Conservation (phyloP, 2,888 invertebrate species). For the Zaprionus bogoriensis region DNA sequence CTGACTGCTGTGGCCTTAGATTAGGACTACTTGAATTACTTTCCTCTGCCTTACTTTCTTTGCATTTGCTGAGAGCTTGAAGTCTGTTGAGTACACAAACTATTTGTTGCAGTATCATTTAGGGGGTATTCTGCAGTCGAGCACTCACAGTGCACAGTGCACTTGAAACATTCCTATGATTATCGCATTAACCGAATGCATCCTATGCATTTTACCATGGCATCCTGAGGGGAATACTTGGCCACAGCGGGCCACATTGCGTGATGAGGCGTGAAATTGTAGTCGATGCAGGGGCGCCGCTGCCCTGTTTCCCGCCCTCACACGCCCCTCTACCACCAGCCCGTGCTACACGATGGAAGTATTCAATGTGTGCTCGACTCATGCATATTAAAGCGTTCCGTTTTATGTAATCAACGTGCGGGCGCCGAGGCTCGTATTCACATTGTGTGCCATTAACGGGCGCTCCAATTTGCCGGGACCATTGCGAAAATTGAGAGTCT, state of each 20-base stretch:
- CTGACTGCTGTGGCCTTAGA: no score
- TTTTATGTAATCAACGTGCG: conserved; percentile 52
- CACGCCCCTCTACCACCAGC: neutral
- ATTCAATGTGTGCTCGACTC: conserved; percentile 38
- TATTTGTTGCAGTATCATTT: no score
- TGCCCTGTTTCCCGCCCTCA: neutral
- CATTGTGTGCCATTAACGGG: conserved; percentile 45
- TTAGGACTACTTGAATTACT: no score
- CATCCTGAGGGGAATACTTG: neutral
- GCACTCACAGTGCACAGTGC: no score
- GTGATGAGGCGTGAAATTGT: conserved; percentile 1
- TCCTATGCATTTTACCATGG: neutral
- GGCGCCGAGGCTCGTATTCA: conserved; percentile 28
- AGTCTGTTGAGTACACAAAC: no score
- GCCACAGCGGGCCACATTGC: neutral
- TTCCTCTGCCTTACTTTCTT: no score
- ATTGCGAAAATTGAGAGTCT: conserved; percentile 25
- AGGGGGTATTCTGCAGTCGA: no score
- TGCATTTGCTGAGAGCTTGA: no score
- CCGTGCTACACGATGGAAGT: no score
- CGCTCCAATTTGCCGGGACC: conserved; percentile 35
- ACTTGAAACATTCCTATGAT: neutral
- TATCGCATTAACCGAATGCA: neutral
- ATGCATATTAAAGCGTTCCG: conserved; percentile 54
- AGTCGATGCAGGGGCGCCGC: neutral